Percentiles rank a stretch among this genome's conserved stretches.
phyloP scores from a whole-genome alignment of 1,140 invertebrate genomes.

The Heliconius nattereri region DNA sequence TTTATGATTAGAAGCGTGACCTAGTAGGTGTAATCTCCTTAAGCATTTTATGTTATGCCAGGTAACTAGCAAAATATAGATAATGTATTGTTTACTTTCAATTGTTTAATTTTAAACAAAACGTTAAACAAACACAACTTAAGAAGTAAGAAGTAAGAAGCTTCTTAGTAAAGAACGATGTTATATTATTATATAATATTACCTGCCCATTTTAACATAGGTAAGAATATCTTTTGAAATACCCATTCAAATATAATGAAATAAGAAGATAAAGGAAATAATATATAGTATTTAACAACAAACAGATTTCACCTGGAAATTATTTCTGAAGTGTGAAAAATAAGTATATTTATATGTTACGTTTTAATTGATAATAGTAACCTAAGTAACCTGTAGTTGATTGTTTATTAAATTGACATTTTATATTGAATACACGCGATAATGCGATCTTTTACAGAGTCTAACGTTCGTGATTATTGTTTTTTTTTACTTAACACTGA shows the following conservation, averaged over 20 bases:
- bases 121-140: too few relatives aligned
- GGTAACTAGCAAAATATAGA: conserved; percentile 11
- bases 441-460: conserved; percentile 49
- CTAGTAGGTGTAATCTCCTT: conserved; percentile 17
- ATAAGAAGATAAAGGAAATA: not conserved
- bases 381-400: not conserved
- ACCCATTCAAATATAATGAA: not conserved
- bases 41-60: conserved; percentile 20
- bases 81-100: not conserved
- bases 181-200: too few relatives aligned
- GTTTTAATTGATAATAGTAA: not conserved
- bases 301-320: not conserved
- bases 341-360: not conserved
- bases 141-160: too few relatives aligned
- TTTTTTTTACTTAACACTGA: conserved; percentile 37
- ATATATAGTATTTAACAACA: too few relatives aligned
- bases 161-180: too few relatives aligned
- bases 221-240: too few relatives aligned
- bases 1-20: conserved; percentile 34
- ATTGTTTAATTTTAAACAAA: not conserved
- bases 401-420: conserved; percentile 35
- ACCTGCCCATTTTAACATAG: too few relatives aligned
- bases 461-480: conserved; percentile 9
- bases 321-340: not conserved
- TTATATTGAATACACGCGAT: conserved; percentile 58